A percentile compares a stretch with the other conserved stretches of the same genome.
Evolutionary conservation across 2,797 vertebrate species (phyloP).

Genomic region (Gastrophryne carolinensis): DNA sequence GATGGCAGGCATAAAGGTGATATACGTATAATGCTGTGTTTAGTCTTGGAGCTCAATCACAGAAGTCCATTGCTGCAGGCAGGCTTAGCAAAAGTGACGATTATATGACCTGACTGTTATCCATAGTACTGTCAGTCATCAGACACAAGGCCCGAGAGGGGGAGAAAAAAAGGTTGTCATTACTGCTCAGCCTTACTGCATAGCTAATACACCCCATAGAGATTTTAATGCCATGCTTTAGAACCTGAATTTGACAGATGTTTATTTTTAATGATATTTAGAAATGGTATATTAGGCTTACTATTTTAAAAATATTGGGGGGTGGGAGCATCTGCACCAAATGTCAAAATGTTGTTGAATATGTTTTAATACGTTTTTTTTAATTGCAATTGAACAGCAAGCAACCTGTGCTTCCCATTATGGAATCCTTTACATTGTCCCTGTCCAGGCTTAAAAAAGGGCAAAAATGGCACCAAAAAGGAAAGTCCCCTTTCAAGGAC

Average conservation of each 20-base stretch:
- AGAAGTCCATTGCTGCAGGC: conserved; percentile 38
- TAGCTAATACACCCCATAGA: conserved; percentile 11
- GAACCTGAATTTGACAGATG: conserved; percentile 20
- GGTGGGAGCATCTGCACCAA: too few species aligned
- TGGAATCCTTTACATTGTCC: too few species aligned
- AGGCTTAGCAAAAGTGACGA: conserved; percentile 26
- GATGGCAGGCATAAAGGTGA: conserved; percentile 37
- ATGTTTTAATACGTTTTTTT: too few species aligned
- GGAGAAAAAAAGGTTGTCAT: conserved; percentile 38
- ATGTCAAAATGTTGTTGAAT: too few species aligned
- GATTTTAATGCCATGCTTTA: conserved; percentile 13
- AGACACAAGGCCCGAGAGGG: conserved; percentile 20
- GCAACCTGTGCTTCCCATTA: too few species aligned
- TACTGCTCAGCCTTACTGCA: conserved; percentile 26
- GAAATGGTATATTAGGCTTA: conserved; percentile 1
- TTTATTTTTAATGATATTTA: conserved; percentile 13
- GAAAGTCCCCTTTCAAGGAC: too few species aligned
- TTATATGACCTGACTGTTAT: conserved; percentile 47
- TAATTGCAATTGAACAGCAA: too few species aligned
- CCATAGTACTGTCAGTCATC: conserved; percentile 39
- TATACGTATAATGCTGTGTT: conserved; percentile 44
- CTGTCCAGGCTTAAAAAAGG: too few species aligned
- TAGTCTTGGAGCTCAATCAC: conserved; percentile 27
- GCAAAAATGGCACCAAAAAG: too few species aligned
- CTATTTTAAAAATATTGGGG: conserved; percentile 3